Percentiles rank a stretch among this genome's conserved stretches.
Conservation (phyloP, 2,113 vertebrate genomes). For the Choloepus hoffmanni region DNA sequence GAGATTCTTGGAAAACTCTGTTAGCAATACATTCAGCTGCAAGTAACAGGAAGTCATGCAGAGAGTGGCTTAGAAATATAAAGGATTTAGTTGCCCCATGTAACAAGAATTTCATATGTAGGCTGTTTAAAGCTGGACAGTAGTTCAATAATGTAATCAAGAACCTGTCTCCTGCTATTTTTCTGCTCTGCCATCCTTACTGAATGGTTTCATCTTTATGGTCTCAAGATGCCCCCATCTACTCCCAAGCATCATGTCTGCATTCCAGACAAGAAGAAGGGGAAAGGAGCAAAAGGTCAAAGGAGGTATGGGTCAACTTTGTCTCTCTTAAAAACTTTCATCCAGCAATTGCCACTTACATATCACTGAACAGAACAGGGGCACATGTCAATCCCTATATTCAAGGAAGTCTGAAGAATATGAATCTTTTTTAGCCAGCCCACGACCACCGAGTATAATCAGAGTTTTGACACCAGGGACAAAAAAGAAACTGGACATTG, state of each 20-base stretch:
- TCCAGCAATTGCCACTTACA: background rate
- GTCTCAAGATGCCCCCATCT: background rate
- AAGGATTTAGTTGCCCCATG: background rate
- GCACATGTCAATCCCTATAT: background rate
- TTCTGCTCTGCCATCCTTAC: background rate
- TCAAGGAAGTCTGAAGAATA: background rate
- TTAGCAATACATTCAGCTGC: background rate
- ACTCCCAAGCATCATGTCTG: background rate
- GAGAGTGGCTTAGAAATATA: background rate
- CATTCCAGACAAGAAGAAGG: background rate
- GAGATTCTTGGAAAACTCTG: background rate
- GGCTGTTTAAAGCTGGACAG: accelerated
- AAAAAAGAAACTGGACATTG: background rate
- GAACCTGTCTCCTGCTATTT: background rate
- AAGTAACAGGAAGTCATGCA: background rate
- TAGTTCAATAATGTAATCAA: background rate
- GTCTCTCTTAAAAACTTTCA: background rate
- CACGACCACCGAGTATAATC: background rate
- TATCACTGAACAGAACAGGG: background rate
- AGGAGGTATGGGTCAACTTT: background rate
- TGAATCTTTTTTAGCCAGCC: background rate
- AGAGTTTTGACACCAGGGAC: background rate
- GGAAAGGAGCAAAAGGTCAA: background rate
- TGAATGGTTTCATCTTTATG: background rate
- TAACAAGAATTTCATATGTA: background rate